Evolutionary conservation across 2,113 vertebrate species (phyloP), one percentile per base, ranked within the genome.

Genomic region (Rhinichthys klamathensis): DNA sequence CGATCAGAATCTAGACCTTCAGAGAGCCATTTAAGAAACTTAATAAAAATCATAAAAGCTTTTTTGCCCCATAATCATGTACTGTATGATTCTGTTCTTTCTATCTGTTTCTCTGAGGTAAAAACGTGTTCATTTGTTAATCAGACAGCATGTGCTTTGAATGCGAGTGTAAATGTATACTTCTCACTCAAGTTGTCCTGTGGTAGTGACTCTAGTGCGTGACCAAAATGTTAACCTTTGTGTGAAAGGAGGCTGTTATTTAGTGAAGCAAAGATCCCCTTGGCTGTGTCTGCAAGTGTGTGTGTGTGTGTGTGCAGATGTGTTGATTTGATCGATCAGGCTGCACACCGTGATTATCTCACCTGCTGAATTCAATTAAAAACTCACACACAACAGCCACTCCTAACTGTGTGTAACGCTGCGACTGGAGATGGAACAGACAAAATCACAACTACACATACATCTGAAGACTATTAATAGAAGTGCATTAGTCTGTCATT

Each of bases 181-280:
- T 30, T 65, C 21, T n/a, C 27, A 5, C 32, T 30, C 67, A 25
- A n/a, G 54, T 89, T 80, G 87, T 89, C 46, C 56, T 49, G 49
- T n/a, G 25, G 25, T 73, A 82, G 72, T 41, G 41, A 41, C 41
- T 41, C 41, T 41, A 9, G 41, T 25, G 46, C 69, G 89, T 92
- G 91, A 94, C 91, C 92, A 89, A 90, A 87, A 80, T 88, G 87
- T 92, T 93, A 93, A 93, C 91, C 92, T 93, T 91, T 92, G 86
- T 80, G 87, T 86, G 88, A 87, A 72, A 58, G 82, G 61, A 88
- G 80, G 13, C 79, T 38, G 49, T 91, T 90, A 91, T 91, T 91
- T 89, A 91, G 90, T 89, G 70, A 87, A 88, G 88, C 90, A 90
- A 67, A 72, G 84, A 78, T 88, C 80, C 86, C 49, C 23, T 35